phyloP scores from a whole-genome alignment of 1,140 invertebrate species.

The Lineus longissimus region DNA sequence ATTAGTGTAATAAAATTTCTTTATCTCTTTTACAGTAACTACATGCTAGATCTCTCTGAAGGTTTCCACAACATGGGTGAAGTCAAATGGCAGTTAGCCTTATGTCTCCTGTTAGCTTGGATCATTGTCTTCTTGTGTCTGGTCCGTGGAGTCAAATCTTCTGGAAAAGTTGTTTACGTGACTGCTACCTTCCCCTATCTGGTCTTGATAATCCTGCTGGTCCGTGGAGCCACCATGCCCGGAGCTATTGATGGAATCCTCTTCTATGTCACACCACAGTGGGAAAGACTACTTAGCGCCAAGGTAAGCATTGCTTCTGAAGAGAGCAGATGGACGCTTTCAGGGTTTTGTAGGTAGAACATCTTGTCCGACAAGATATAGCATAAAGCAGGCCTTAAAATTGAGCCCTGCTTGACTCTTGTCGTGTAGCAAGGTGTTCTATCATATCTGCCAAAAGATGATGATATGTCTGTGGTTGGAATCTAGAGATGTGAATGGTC shows the following conservation, averaged over 20 bases:
- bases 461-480: too few relatives aligned
- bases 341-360: too few relatives aligned
- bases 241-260: slow-evolving; percentile 17
- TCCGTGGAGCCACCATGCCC: slow-evolving; percentile 19
- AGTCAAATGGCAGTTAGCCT: slow-evolving; percentile 64
- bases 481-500: too few relatives aligned
- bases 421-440: too few relatives aligned
- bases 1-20: too few relatives aligned
- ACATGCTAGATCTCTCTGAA: slow-evolving; percentile 57
- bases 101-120: slow-evolving; percentile 71
- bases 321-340: too few relatives aligned
- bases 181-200: slow-evolving; percentile 22
- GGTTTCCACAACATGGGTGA: slow-evolving; percentile 66
- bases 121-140: slow-evolving; percentile 71
- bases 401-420: too few relatives aligned
- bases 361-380: too few relatives aligned
- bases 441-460: too few relatives aligned
- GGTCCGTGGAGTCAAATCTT: slow-evolving; percentile 75
- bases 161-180: slow-evolving; percentile 64
- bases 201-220: slow-evolving; percentile 15
- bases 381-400: too few relatives aligned
- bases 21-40: slow-evolving; percentile 9
- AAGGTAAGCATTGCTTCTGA: neutral
- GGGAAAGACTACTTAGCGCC: neutral
- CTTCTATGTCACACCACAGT: slow-evolving; percentile 54